Evolutionary conservation across 2,797 vertebrate genomes (phyloP).

Genomic region (Poeciliopsis presidionis): DNA sequence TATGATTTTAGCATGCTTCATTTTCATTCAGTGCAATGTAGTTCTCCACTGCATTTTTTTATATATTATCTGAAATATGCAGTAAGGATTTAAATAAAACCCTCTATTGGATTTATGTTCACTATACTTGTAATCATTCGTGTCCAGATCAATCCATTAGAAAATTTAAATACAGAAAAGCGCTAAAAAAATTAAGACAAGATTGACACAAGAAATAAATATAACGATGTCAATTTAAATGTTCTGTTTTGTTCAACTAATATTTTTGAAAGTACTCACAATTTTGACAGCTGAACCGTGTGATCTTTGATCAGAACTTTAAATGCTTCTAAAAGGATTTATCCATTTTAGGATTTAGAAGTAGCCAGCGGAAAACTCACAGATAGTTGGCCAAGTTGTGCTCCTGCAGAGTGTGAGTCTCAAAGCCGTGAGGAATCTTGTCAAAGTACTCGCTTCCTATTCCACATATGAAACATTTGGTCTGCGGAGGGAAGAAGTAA

Average conservation of each 20-base stretch:
- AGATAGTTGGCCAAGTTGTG: conserved; percentile 85
- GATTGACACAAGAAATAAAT: neutral
- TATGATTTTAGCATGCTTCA: neutral
- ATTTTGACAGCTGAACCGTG: neutral
- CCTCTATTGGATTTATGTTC: neutral
- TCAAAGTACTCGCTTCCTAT: conserved; percentile 84
- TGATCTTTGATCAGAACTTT: neutral
- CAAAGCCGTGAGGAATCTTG: conserved; percentile 80
- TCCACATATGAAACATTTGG: conserved; percentile 84
- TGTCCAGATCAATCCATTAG: neutral
- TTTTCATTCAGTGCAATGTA: neutral
- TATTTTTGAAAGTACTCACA: neutral
- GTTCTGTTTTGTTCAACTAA: neutral
- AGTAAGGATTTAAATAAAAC: neutral
- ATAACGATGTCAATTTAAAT: neutral
- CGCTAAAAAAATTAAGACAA: neutral
- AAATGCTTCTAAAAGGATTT: neutral
- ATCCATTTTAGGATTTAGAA: neutral
- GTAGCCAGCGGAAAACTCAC: conserved; percentile 67
- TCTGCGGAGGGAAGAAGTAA: conserved; percentile 64
- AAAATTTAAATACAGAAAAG: neutral
- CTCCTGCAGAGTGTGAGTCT: conserved; percentile 82
- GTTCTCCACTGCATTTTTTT: neutral
- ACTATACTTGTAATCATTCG: neutral
- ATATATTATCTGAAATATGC: neutral